These are phyloP conservation scores for Coleophora flavipennella DNA, from an alignment of 2,888 invertebrate genomes.

Conservation along the genomic window DNA sequence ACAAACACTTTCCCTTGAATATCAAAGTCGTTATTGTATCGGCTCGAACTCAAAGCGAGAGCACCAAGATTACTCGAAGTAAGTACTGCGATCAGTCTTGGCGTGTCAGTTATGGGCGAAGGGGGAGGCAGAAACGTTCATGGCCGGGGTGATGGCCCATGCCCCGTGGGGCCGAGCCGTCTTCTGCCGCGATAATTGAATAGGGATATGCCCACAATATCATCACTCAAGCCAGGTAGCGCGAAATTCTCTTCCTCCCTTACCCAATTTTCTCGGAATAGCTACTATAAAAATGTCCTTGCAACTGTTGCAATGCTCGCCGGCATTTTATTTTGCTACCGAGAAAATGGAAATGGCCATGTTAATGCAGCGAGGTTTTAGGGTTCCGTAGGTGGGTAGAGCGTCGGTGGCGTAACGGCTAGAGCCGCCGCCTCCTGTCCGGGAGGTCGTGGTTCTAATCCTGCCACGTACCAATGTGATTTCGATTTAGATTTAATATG, in stretches of 20 bases:
- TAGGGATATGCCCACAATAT: conserved; percentile 37
- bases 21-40: too few relatives aligned
- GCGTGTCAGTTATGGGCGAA: conserved; percentile 25
- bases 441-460: too few relatives aligned
- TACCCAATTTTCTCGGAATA: conserved; percentile 15
- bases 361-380: conserved; percentile 11
- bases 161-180: conserved; percentile 21
- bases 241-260: conserved; percentile 13
- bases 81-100: conserved; percentile 16
- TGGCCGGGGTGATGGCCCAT: conserved; percentile 20
- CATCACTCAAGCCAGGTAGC: conserved; percentile 44
- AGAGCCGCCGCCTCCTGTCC: too few relatives aligned
- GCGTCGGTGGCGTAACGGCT: too few relatives aligned
- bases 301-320: background rate
- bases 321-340: conserved; percentile 1
- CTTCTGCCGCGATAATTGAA: conserved; percentile 36
- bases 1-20: too few relatives aligned
- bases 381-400: conserved; percentile 7
- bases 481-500: too few relatives aligned
- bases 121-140: conserved; percentile 26
- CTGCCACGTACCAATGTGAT: too few relatives aligned
- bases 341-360: conserved; percentile 4
- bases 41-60: too few relatives aligned
- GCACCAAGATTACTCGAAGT: too few relatives aligned
- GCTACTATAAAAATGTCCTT: background rate